These are phyloP conservation scores for Pteronura brasiliensis DNA, from an alignment of 2,113 vertebrate species.

Conservation along the genomic window DNA sequence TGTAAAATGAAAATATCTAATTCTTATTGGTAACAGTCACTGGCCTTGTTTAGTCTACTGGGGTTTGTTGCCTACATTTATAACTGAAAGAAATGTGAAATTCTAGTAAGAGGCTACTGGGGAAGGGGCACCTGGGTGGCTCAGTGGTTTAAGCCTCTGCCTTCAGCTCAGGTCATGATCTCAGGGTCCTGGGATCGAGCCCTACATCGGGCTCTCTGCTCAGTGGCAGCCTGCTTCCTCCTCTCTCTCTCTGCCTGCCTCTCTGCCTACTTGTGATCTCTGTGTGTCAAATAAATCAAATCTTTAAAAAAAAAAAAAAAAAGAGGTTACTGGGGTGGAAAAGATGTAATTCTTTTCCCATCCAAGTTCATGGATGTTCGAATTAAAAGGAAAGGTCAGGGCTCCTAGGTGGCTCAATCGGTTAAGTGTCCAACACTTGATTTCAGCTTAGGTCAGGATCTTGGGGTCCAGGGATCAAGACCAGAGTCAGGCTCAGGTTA, in stretches of 20 bases:
- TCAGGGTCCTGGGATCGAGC: too few relatives aligned
- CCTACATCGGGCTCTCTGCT: too few relatives aligned
- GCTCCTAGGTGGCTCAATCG: background rate
- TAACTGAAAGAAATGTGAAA: background rate
- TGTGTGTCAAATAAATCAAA: too few relatives aligned
- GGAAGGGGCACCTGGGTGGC: too few relatives aligned
- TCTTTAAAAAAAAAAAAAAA: too few relatives aligned
- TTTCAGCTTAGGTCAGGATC: background rate
- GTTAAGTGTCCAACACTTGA: background rate
- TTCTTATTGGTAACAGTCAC: background rate
- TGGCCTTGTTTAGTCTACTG: background rate
- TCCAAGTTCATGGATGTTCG: background rate
- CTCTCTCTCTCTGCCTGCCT: too few relatives aligned
- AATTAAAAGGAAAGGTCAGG: background rate
- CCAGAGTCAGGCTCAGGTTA: background rate
- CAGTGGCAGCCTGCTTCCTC: too few relatives aligned
- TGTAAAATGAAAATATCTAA: background rate
- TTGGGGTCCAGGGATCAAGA: background rate
- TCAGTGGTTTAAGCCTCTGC: too few relatives aligned
- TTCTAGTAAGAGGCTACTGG: background rate
- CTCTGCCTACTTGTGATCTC: too few relatives aligned
- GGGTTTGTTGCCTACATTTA: background rate
- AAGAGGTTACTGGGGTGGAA: background rate
- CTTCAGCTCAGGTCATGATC: too few relatives aligned
- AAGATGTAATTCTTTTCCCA: background rate